Percentiles rank a stretch among this genome's conserved stretches.
phyloP scores from a whole-genome alignment of 2,888 invertebrate species.

The Crioceris asparagi region DNA sequence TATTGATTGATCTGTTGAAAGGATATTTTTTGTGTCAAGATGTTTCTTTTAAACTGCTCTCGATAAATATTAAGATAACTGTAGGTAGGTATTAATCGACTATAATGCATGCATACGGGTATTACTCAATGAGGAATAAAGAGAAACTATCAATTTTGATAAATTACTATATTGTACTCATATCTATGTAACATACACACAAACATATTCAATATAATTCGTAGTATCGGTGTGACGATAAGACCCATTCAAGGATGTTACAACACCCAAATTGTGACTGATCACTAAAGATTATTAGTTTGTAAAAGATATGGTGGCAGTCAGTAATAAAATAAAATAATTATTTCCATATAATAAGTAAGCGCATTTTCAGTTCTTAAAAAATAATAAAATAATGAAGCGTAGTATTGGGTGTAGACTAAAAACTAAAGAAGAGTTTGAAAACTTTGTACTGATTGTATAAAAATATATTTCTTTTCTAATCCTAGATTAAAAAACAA shows the following conservation, averaged over 20 bases:
- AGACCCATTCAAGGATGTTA: slow-evolving; percentile 8
- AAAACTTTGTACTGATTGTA: slow-evolving; percentile 19
- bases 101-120: no score
- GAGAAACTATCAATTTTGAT: slow-evolving; percentile 11
- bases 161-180: slow-evolving; percentile 19
- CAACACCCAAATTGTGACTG: slow-evolving; percentile 9
- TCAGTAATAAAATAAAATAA: slow-evolving; percentile 18
- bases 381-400: slow-evolving; percentile 11
- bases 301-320: slow-evolving; percentile 20
- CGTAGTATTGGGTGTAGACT: slow-evolving; percentile 12
- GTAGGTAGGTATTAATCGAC: no score
- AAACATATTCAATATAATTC: slow-evolving; percentile 18
- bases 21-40: no score
- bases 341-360: slow-evolving; percentile 11
- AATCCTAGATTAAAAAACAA: slow-evolving; percentile 15
- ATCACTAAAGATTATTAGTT: slow-evolving; percentile 15
- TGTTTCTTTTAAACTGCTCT: no score
- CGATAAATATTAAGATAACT: no score
- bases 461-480: slow-evolving; percentile 18
- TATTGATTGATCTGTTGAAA: no score
- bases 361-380: slow-evolving; percentile 16
- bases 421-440: slow-evolving; percentile 12
- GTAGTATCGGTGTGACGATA: slow-evolving; percentile 16
- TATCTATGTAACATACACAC: slow-evolving; percentile 19
- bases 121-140: slow-evolving; percentile 1